phyloP scores from a whole-genome alignment of 2,113 vertebrate genomes.

The Cathartes aura region DNA sequence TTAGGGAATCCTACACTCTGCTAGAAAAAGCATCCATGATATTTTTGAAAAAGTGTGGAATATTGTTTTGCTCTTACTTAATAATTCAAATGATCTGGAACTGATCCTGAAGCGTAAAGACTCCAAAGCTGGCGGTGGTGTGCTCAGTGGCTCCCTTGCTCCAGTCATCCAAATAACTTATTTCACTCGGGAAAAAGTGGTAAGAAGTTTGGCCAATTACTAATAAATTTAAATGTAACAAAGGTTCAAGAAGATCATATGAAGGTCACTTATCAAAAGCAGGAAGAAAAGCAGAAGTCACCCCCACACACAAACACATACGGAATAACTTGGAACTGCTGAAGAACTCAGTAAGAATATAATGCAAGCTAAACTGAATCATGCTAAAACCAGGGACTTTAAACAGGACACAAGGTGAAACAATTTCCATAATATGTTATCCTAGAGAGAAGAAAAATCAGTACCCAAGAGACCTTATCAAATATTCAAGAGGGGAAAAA shows the following conservation, averaged over 20 bases:
- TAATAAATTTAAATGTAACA: not conserved
- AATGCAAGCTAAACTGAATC: not conserved
- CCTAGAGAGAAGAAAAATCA: not conserved
- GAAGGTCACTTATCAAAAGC: not conserved
- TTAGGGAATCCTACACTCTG: not conserved
- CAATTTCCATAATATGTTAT: not conserved
- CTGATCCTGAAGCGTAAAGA: not conserved
- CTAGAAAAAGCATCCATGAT: not conserved
- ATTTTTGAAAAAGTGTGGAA: not conserved
- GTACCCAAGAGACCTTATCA: not conserved
- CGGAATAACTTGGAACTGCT: not conserved
- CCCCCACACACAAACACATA: not conserved
- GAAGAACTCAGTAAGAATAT: not conserved
- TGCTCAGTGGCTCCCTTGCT: not conserved
- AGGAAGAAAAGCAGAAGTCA: not conserved
- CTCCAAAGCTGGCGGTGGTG: not conserved
- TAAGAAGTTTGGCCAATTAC: not conserved
- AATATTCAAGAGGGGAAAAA: not conserved
- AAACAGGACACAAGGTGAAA: conserved; percentile 20
- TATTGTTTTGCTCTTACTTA: not conserved
- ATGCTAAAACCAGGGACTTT: not conserved
- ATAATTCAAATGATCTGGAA: not conserved
- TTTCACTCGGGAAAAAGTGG: not conserved
- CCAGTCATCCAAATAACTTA: not conserved
- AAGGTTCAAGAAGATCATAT: not conserved